Evolutionary conservation across 2,888 invertebrate species (phyloP).

Genomic region (Tromatobia lineatoria): DNA sequence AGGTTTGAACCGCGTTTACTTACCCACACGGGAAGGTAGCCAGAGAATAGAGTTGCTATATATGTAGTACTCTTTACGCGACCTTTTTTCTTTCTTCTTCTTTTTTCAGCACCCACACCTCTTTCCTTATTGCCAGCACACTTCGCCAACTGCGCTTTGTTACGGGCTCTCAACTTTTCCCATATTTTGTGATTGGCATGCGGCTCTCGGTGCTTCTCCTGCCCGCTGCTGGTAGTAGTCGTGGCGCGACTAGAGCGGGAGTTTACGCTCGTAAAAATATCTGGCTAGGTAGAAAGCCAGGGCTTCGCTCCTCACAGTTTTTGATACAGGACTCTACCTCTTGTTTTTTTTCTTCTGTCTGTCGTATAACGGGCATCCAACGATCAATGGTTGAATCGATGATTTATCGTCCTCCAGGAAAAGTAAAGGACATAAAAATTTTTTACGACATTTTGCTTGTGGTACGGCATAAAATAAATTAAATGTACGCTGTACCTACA

Average conservation of each 20-base stretch:
- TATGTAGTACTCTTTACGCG: constrained; percentile 35
- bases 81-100: constrained; percentile 25
- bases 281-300: constrained; percentile 20
- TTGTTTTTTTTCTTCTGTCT: neutral
- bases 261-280: constrained; percentile 48
- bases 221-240: neutral
- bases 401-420: constrained; percentile 28
- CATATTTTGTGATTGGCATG: constrained; percentile 74
- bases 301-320: constrained; percentile 30
- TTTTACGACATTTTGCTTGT: constrained; percentile 22
- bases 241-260: neutral
- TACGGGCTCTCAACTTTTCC: constrained; percentile 75
- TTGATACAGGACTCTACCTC: constrained; percentile 26
- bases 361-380: constrained; percentile 11
- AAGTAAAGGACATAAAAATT: constrained; percentile 22
- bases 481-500: neutral
- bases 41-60: neutral
- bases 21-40: neutral
- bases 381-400: constrained; percentile 47
- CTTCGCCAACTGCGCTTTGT: constrained; percentile 71
- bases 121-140: constrained; percentile 66
- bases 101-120: constrained; percentile 27
- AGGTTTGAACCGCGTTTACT: neutral
- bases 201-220: constrained; percentile 18
- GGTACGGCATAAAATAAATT: constrained; percentile 25